These are phyloP conservation scores for Ardeotis arabs DNA, from an alignment of 2,113 vertebrate genomes.

Conservation along the genomic window DNA sequence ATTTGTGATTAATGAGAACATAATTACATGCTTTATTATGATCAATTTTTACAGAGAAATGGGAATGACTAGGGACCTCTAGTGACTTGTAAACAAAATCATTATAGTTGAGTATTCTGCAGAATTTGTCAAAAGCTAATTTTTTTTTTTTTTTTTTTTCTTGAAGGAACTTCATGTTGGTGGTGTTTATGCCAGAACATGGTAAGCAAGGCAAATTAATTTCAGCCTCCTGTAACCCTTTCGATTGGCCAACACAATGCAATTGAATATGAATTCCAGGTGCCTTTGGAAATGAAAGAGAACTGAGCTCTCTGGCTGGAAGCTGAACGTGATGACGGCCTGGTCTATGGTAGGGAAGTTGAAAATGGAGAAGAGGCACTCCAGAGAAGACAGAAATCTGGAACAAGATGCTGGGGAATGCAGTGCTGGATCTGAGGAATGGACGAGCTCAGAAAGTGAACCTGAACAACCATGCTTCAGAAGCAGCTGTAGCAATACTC, in stretches of 20 bases:
- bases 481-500: slow-evolving; percentile 43
- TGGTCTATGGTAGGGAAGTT: slow-evolving; percentile 88
- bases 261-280: slow-evolving; percentile 71
- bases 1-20: background rate
- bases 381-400: slow-evolving; percentile 85
- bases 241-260: slow-evolving; percentile 63
- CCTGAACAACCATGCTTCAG: slow-evolving; percentile 77
- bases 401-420: slow-evolving; percentile 74
- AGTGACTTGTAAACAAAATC: slow-evolving; percentile 34
- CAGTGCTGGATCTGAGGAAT: slow-evolving; percentile 88
- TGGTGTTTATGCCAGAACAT: slow-evolving; percentile 70
- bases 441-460: slow-evolving; percentile 92
- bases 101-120: background rate
- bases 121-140: slow-evolving; percentile 45
- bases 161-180: slow-evolving; percentile 77
- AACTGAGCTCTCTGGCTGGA: slow-evolving; percentile 77
- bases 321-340: slow-evolving; percentile 91
- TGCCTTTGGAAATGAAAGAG: slow-evolving; percentile 80
- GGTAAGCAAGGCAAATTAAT: slow-evolving; percentile 69
- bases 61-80: background rate
- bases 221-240: slow-evolving; percentile 62
- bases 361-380: slow-evolving; percentile 92
- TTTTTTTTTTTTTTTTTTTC: slow-evolving; percentile 32
- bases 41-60: slow-evolving; percentile 21
- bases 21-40: background rate